A percentile compares a stretch with the other conserved stretches of the same genome.
These are phyloP conservation scores for Heliconius sara DNA, from an alignment of 2,888 invertebrate species.

Conservation along the genomic window DNA sequence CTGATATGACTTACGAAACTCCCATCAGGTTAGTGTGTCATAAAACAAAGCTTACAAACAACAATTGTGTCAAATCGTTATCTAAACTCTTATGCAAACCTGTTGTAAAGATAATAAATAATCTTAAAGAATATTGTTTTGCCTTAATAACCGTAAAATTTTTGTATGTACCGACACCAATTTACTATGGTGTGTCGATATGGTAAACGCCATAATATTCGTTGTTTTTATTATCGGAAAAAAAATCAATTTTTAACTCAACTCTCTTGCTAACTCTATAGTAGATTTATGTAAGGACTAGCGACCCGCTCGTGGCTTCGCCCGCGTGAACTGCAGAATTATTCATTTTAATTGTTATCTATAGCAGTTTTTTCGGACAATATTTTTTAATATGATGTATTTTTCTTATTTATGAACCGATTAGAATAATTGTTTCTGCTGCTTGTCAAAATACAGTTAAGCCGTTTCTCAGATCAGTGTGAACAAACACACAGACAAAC, in stretches of 20 bases:
- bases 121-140: neutral
- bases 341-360: too few relatives aligned
- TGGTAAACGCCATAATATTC: constrained; percentile 1
- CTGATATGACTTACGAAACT: constrained; percentile 8
- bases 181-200: neutral
- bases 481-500: too few relatives aligned
- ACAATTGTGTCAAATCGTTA: constrained; percentile 21
- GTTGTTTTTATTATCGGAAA: constrained; percentile 16
- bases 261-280: too few relatives aligned
- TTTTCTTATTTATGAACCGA: too few relatives aligned
- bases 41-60: constrained; percentile 16
- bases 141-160: constrained; percentile 1
- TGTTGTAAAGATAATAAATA: constrained; percentile 22
- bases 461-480: too few relatives aligned
- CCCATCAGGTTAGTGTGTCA: constrained; percentile 20
- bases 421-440: too few relatives aligned
- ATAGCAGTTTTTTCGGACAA: too few relatives aligned
- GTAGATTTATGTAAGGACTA: too few relatives aligned
- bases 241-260: neutral
- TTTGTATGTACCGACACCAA: constrained; percentile 4
- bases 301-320: too few relatives aligned
- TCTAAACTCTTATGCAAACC: constrained; percentile 39
- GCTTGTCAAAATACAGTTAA: too few relatives aligned
- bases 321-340: too few relatives aligned
- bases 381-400: too few relatives aligned